These are phyloP conservation scores for Heterodera carotae DNA, from an alignment of 1,140 invertebrate genomes.

Conservation along the genomic window DNA sequence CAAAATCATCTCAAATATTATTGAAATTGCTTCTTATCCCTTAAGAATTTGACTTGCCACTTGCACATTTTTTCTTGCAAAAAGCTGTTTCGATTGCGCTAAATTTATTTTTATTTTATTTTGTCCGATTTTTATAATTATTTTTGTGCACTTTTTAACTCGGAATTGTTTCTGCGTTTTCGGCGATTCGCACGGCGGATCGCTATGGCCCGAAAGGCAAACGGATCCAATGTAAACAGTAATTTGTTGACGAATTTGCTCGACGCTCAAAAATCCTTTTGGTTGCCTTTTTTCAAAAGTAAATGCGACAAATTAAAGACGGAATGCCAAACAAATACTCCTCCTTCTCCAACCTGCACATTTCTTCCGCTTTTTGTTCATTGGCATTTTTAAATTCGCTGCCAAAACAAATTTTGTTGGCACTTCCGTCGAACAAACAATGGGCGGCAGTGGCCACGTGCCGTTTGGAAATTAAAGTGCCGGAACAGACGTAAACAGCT, in stretches of 20 bases:
- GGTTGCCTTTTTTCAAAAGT: not conserved
- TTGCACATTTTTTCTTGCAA: constrained; percentile 8
- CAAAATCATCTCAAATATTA: constrained; percentile 9
- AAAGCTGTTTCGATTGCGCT: constrained; percentile 6
- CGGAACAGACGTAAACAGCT: not conserved
- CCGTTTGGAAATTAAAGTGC: constrained; percentile 19
- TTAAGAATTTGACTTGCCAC: not conserved
- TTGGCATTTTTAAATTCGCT: not conserved
- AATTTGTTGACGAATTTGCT: not conserved
- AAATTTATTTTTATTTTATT: not conserved
- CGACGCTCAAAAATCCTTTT: not conserved
- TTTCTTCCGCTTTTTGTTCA: not conserved
- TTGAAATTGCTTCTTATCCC: not conserved
- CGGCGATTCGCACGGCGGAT: not conserved
- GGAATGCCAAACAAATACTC: too few species aligned
- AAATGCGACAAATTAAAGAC: not conserved
- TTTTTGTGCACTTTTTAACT: not conserved
- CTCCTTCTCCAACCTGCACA: not conserved
- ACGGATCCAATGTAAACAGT: constrained; percentile 7
- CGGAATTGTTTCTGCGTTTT: not conserved
- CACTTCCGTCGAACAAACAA: not conserved
- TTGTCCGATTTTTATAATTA: not conserved
- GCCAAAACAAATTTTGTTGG: not conserved
- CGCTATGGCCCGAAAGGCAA: not conserved
- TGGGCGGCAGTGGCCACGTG: constrained; percentile 15